Evolutionary conservation across 2,888 invertebrate genomes (phyloP), one percentile per base, ranked within the genome.

Genomic region (Cistogaster globosa): DNA sequence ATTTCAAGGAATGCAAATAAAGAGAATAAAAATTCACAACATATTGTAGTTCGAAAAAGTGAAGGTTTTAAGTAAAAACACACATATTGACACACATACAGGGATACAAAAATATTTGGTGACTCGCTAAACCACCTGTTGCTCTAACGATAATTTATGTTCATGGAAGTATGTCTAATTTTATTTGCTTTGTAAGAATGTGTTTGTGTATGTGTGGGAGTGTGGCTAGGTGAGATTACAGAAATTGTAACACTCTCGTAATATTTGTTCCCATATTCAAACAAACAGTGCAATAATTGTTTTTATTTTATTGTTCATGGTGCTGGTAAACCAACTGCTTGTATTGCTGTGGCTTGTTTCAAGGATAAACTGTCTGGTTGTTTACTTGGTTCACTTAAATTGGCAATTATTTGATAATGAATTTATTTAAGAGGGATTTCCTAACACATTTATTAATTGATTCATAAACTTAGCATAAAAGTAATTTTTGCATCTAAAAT

Each of bases 91-190:
- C 42, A 22, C 48, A 45, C 26, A 26, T 6, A 36, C 45, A 68
- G 4, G 7, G 0, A 42, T 12, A 42, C 11, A 42, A 42, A 42
- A 42, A 12, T 42, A 65, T 38, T 45, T 55, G 38, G 45, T 22
- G 26, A 48, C 5, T 62, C 42, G n/a, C 42, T 51, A 38, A 32
- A 16, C 20, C 69, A 71, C 79, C 80, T 80, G 79, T 75, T 76
- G 80, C 38, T 72, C 62, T 68, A 76, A 69, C 63, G 60, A 63
- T 74, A 75, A 79, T 75, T 63, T 75, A 83, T 69, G 22, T 68
- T 51, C 45, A 45, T 16, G 68, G 18, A 26, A 12, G 45, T 22
- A 53, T 20, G 22, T 42, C 38, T 51, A 36, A 58, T 11, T 26
- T 18, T 48, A 48, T 58, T 45, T 32, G 36, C 51, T 78, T 14